Percentiles rank a stretch among this genome's conserved stretches.
Conservation (phyloP, 2,888 invertebrate species). For the Carpatolechia fugitivella region DNA sequence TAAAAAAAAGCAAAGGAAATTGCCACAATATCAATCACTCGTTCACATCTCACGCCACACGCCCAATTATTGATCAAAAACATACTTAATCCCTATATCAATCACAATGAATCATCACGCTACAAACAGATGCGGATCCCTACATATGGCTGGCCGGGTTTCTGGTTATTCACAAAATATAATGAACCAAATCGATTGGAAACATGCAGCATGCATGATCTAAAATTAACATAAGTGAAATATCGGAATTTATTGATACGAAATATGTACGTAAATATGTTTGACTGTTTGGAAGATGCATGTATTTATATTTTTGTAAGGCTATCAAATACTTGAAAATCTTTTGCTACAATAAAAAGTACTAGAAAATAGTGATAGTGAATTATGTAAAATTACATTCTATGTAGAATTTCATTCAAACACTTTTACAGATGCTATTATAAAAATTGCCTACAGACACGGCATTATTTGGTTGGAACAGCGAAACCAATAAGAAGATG, state of each 20-base stretch:
- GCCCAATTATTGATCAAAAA: conserved; percentile 6
- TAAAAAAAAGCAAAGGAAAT: background rate
- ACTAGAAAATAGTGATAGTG: too few species aligned
- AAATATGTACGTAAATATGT: too few species aligned
- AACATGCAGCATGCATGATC: background rate
- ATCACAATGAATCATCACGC: conserved; percentile 11
- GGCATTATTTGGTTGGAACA: conserved; percentile 33
- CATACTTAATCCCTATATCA: conserved; percentile 10
- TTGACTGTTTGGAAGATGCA: too few species aligned
- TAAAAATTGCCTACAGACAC: conserved; percentile 3
- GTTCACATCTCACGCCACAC: background rate
- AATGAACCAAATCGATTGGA: background rate
- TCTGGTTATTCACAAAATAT: background rate
- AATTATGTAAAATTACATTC: too few species aligned
- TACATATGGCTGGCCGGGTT: background rate
- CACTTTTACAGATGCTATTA: too few species aligned
- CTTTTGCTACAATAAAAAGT: too few species aligned
- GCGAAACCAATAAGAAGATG: conserved; percentile 50
- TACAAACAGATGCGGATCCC: conserved; percentile 5
- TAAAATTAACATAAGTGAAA: background rate
- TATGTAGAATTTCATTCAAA: too few species aligned
- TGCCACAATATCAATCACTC: background rate
- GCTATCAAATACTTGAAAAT: too few species aligned
- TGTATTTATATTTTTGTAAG: too few species aligned
- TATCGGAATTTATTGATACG: background rate